These are phyloP conservation scores for Ptyas mucosa DNA, from an alignment of 2,113 vertebrate genomes.

Conservation along the genomic window DNA sequence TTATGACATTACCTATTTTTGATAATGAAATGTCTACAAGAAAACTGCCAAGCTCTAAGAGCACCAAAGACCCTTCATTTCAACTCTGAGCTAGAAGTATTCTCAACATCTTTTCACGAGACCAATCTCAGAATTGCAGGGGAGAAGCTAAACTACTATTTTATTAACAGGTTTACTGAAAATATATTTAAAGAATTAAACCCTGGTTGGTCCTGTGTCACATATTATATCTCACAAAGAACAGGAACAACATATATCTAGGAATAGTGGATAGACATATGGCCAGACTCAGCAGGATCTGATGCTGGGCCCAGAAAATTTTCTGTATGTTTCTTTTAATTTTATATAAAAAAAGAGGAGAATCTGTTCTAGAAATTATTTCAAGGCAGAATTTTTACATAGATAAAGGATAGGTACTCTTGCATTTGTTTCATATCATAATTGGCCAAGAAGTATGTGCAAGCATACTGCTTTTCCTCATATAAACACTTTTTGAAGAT, in stretches of 20 bases:
- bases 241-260: not conserved
- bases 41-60: not conserved
- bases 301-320: not conserved
- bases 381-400: not conserved
- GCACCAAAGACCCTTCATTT: not conserved
- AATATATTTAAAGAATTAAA: not conserved
- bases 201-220: not conserved
- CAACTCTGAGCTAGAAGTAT: not conserved
- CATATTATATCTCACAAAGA: not conserved
- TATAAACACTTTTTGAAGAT: not conserved
- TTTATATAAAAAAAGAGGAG: not conserved
- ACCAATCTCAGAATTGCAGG: not conserved
- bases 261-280: not conserved
- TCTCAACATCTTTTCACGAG: not conserved
- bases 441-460: not conserved
- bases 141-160: not conserved
- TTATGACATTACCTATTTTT: not conserved
- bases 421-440: too few species aligned
- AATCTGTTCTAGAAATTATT: too few species aligned
- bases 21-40: not conserved
- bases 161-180: not conserved
- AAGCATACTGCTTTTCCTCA: not conserved
- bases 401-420: too few species aligned
- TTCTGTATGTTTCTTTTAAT: not conserved
- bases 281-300: not conserved